Evolutionary conservation across 2,113 vertebrate genomes (phyloP), one percentile per base, ranked within the genome.

Genomic region (Pipa parva): DNA sequence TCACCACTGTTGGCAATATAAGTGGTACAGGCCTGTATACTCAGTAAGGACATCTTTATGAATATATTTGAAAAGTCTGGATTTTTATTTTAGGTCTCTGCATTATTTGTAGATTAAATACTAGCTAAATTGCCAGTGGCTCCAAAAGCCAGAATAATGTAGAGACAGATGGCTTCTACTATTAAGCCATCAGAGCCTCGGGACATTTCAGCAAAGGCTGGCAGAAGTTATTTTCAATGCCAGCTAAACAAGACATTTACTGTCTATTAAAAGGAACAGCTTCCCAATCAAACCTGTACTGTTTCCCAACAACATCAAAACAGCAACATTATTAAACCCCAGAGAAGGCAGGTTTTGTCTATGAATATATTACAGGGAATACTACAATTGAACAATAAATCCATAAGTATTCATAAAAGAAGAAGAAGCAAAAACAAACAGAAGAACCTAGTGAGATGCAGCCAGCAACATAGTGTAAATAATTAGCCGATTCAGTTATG

Each of bases 161-260:
- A 72, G 37, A 37, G 33, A 71, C 27, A 65, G 50, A 70, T 1
- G 8, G 45, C 33, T 51, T 63, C 2, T 76, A n/a, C 73, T 68
- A 56, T 56, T 36, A 54, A 59, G 66, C 71, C 61, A 74, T 64
- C 71, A 72, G 24, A 72, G 72, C 61, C 72, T 13, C 54, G 18
- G 70, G 72, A 59, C 64, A 68, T 28, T 65, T 63, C 72, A 33
- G 65, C 56, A 33, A 50, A 61, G 20, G 45, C 46, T 50, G 60
- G 31, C 52, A 29, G 27, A 63, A 50, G 22, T 49, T 50, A 31
- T 63, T 63, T 49, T 5, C 28, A 62, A 50, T 61, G 49, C 69
- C 76, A 73, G 54, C 59, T 79, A 74, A 50, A 72, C 61, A 67
- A 67, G 68, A 58, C 25, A 69, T 26, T 78, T 76, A 59, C 54